Evolutionary conservation across 2,797 vertebrate genomes (phyloP).

Genomic region (Smutsia temminckii): DNA sequence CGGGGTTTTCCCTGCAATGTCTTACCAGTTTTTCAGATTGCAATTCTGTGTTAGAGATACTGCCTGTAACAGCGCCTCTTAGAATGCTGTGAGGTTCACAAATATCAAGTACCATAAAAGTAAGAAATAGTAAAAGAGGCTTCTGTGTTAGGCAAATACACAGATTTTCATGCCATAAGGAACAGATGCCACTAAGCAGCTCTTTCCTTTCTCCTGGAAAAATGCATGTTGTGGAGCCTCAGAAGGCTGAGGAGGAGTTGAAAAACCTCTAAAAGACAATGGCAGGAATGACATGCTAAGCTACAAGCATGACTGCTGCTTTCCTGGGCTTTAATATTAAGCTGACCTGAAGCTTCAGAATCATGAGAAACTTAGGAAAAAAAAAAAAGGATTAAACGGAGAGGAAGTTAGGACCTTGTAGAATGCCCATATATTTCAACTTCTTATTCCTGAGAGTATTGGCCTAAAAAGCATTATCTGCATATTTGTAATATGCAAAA

Average conservation of each 20-base stretch:
- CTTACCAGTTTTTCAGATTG: neutral
- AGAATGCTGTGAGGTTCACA: neutral
- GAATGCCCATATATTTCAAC: neutral
- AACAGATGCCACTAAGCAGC: neutral
- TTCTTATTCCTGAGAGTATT: neutral
- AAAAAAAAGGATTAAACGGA: neutral
- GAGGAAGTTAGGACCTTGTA: neutral
- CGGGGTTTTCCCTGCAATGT: neutral
- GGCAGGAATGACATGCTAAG: neutral
- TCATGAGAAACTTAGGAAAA: neutral
- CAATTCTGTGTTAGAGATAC: neutral
- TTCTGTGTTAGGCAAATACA: neutral
- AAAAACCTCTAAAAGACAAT: neutral
- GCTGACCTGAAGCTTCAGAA: neutral
- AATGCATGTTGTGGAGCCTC: neutral
- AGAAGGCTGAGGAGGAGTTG: neutral
- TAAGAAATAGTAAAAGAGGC: neutral
- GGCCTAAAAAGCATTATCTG: neutral
- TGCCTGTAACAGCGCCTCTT: neutral
- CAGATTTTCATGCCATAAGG: neutral
- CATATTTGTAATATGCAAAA: accelerated
- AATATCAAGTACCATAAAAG: neutral
- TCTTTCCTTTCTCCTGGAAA: neutral
- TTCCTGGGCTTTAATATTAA: neutral
- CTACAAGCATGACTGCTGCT: neutral